Evolutionary conservation across 2,797 vertebrate genomes (phyloP).

Genomic region (Anguilla marmorata): DNA sequence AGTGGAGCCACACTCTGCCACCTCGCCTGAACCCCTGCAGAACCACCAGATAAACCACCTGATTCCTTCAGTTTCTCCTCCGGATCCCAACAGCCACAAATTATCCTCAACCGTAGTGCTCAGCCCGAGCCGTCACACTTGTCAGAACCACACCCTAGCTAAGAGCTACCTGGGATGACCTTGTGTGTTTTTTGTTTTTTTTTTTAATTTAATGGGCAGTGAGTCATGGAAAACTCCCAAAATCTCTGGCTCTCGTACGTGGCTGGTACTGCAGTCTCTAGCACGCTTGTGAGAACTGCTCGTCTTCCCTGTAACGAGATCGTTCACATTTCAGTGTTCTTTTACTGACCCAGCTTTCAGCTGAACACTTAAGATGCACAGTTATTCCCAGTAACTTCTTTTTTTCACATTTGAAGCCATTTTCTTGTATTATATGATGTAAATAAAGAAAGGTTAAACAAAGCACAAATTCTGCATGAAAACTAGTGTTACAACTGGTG

Average conservation of each 20-base stretch:
- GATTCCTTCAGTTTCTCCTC: not conserved
- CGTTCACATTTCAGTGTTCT: not conserved
- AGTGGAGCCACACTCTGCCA: not conserved
- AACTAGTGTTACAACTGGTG: no score
- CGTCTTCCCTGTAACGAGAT: not conserved
- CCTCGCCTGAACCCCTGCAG: not conserved
- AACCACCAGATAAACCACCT: not conserved
- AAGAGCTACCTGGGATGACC: not conserved
- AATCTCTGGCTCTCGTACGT: not conserved
- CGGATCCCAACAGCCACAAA: not conserved
- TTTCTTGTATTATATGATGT: not conserved
- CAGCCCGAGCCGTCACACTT: not conserved
- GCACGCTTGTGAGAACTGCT: not conserved
- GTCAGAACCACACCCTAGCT: not conserved
- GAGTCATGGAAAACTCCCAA: conserved; percentile 5
- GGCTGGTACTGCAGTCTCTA: not conserved
- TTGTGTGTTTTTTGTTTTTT: no score
- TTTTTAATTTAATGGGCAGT: not conserved
- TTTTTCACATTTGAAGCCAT: not conserved
- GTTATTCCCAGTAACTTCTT: not conserved
- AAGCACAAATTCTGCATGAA: not conserved
- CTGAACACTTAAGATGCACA: not conserved
- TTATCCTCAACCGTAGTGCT: not conserved
- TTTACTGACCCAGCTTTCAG: not conserved
- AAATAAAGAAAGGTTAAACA: not conserved